Percentiles rank a stretch among this genome's conserved stretches.
Conservation (phyloP, 2,113 vertebrate genomes). For the Pimephales promelas region DNA sequence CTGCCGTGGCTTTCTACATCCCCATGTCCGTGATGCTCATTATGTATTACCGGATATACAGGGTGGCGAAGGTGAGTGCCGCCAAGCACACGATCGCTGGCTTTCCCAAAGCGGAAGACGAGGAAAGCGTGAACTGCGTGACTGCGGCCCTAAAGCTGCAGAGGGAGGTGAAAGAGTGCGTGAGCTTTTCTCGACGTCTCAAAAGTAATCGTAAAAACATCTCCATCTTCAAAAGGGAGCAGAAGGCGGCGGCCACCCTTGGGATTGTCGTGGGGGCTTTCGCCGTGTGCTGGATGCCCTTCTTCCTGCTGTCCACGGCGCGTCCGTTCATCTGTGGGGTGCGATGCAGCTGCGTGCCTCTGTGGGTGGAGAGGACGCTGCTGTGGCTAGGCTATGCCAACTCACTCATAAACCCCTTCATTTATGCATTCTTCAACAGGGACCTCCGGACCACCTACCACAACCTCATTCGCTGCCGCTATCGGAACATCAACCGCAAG, state of each 20-base stretch:
- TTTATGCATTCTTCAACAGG: slow-evolving; percentile 89
- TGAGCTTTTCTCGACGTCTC: slow-evolving; percentile 80
- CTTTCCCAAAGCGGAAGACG: slow-evolving; percentile 64
- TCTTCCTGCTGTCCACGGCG: slow-evolving; percentile 84
- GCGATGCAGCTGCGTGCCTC: slow-evolving; percentile 81
- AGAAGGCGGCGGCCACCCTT: slow-evolving; percentile 85
- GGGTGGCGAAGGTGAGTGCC: slow-evolving; percentile 82
- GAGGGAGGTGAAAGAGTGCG: slow-evolving; percentile 82
- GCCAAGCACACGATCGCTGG: slow-evolving; percentile 83
- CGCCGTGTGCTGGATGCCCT: slow-evolving; percentile 84
- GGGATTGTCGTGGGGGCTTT: slow-evolving; percentile 88
- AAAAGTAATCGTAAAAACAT: slow-evolving; percentile 82
- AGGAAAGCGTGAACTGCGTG: slow-evolving; percentile 67
- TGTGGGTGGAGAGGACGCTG: slow-evolving; percentile 85
- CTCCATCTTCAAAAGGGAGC: slow-evolving; percentile 87
- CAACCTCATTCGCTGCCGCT: slow-evolving; percentile 84
- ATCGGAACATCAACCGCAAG: slow-evolving; percentile 86
- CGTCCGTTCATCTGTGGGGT: slow-evolving; percentile 86
- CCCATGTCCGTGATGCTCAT: slow-evolving; percentile 89
- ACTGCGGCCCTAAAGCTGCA: slow-evolving; percentile 75
- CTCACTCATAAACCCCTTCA: slow-evolving; percentile 88
- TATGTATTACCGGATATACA: slow-evolving; percentile 88
- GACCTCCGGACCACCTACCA: slow-evolving; percentile 87
- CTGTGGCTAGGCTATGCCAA: slow-evolving; percentile 88
- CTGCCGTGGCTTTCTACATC: slow-evolving; percentile 86